Base-by-base conservation (phyloP, 2,888 invertebrate species). In the Acleris laterana region DNA sequence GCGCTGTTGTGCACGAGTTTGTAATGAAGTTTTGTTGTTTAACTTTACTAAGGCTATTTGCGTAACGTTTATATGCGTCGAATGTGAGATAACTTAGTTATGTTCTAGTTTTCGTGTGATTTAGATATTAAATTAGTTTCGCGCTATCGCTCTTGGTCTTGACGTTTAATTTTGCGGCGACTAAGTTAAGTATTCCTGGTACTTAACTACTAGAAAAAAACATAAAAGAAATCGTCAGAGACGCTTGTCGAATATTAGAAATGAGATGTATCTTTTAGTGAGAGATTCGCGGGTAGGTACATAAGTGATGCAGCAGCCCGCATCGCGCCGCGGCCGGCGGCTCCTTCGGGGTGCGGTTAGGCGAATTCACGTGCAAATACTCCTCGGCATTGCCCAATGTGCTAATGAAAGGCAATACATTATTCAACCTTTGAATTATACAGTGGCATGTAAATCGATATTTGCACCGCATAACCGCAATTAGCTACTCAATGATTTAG, bases 351-450 rank as follows among this genome's bases (percentile, higher is more conserved):
- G 87, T 84, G 84, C 83, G 87, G 89, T 88, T 89, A 85, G 85
- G 84, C 87, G 88, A 91, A 90, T 90, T 91, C 89, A 91, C 87
- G 90, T 93, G 92, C 90, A 91, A 93, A 93, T 91, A 90, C 87
- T 87, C 85, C 88, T 81, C 84, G 83, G 87, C 85, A 85, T 88
- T 88, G 87, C 84, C 89, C 89, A 88, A 89, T 91, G 91, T 91
- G 91, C 91, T 92, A 93, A 93, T 93, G 92, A 92, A 92, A 89
- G 89, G 89, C 87, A 86, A 92, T 92, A 92, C 92, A 92, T 93
- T 91, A 93, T 93, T 93, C 92, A 93, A 86, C 85, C 89, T 83
- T 87, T 90, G 90, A 91, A 92, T 91, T 92, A 92, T 90, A 91
- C 93, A 90, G 89, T 85, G 87, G 87, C 88, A 89, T 91, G 90